These are phyloP conservation scores for Oegoconia quadripuncta DNA, from an alignment of 2,888 invertebrate genomes.

Conservation along the genomic window DNA sequence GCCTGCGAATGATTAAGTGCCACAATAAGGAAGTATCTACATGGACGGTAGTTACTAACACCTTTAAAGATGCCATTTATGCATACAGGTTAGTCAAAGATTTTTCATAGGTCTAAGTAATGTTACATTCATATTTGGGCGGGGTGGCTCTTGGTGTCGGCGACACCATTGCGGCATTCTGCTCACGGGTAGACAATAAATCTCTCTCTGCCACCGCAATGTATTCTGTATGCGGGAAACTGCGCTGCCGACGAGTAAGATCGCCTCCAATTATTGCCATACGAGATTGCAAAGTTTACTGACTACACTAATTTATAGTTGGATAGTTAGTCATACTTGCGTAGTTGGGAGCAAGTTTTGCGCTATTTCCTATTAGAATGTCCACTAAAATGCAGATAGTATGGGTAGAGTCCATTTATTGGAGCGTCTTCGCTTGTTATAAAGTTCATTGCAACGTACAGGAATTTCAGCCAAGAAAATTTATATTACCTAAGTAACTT, in stretches of 20 bases:
- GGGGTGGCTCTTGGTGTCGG: slow-evolving; percentile 38
- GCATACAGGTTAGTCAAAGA: slow-evolving; percentile 40
- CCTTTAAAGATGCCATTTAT: too few species aligned
- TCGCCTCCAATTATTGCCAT: slow-evolving; percentile 45
- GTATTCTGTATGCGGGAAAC: slow-evolving; percentile 50
- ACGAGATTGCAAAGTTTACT: slow-evolving; percentile 34
- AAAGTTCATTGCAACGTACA: too few species aligned
- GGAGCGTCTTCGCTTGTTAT: too few species aligned
- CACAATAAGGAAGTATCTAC: too few species aligned
- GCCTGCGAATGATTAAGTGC: too few species aligned
- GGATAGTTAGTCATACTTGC: slow-evolving; percentile 12
- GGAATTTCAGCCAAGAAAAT: too few species aligned
- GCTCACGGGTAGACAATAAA: slow-evolving; percentile 58
- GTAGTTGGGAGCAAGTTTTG: slow-evolving; percentile 7
- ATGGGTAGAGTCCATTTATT: too few species aligned
- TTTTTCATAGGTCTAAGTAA: slow-evolving; percentile 47
- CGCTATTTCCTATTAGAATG: slow-evolving; percentile 1
- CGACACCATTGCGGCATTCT: slow-evolving; percentile 58
- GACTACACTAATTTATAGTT: slow-evolving; percentile 19
- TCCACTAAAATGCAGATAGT: background rate
- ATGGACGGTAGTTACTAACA: too few species aligned
- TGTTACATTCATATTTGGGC: slow-evolving; percentile 46
- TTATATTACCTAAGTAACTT: too few species aligned
- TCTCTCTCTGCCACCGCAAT: slow-evolving; percentile 48
- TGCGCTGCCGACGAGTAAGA: slow-evolving; percentile 38